Conservation (phyloP, 1,140 invertebrate species). For the Ips nitidus region DNA sequence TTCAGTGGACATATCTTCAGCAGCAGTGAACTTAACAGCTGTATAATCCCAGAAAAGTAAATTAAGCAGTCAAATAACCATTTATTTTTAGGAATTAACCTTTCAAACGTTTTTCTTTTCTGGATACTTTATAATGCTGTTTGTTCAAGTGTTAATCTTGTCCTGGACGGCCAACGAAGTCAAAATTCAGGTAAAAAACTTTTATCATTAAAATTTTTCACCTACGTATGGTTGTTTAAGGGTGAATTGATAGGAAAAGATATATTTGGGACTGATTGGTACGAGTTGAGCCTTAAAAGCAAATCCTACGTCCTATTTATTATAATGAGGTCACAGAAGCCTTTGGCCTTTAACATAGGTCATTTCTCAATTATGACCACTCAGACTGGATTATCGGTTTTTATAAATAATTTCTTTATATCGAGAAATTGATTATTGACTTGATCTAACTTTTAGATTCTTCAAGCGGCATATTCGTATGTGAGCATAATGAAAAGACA, state of each 20-base stretch:
- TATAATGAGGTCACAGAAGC: neutral
- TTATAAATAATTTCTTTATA: neutral
- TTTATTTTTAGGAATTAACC: neutral
- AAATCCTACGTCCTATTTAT: neutral
- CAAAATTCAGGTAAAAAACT: neutral
- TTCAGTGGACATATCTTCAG: constrained; percentile 15
- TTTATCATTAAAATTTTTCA: neutral
- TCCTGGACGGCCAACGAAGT: neutral
- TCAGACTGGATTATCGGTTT: neutral
- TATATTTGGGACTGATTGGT: neutral
- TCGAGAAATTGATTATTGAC: neutral
- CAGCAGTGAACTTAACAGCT: neutral
- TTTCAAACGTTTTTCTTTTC: neutral
- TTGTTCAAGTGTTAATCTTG: neutral
- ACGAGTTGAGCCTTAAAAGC: neutral
- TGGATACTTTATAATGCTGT: neutral
- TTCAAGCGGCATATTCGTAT: neutral
- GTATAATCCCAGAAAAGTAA: neutral
- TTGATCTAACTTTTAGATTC: neutral
- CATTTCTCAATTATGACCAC: neutral
- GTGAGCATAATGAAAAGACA: neutral
- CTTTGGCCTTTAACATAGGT: neutral
- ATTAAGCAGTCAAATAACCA: neutral
- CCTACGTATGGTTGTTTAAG: neutral
- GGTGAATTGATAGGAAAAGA: neutral